Evolutionary conservation across 1,140 invertebrate genomes (phyloP).

Genomic region (Achroia grisella): DNA sequence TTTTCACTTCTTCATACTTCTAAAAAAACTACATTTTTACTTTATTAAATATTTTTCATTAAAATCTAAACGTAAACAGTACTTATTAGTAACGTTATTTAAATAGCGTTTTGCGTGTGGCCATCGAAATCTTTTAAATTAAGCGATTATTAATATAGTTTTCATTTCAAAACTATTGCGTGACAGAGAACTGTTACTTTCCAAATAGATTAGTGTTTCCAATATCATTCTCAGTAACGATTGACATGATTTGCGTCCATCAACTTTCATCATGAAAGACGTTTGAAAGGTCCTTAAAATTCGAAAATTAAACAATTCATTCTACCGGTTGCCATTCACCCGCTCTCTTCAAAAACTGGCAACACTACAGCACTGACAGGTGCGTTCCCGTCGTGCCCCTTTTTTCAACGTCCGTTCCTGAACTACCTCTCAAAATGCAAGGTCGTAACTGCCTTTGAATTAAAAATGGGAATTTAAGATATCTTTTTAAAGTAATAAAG

Average conservation of each 20-base stretch:
- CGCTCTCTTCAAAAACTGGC: constrained; percentile 67
- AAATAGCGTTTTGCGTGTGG: too few species aligned
- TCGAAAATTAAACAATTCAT: constrained; percentile 53
- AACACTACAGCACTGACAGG: constrained; percentile 69
- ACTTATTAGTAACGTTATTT: too few species aligned
- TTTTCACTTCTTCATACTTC: too few species aligned
- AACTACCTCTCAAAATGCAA: constrained; percentile 1
- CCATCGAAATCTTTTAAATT: too few species aligned
- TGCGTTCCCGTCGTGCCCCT: constrained; percentile 69
- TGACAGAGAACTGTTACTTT: too few species aligned
- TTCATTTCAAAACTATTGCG: too few species aligned
- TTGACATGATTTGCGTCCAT: neutral
- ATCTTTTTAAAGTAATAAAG: constrained; percentile 15
- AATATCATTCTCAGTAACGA: neutral
- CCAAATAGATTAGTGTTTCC: too few species aligned
- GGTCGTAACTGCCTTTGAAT: neutral
- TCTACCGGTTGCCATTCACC: constrained; percentile 56
- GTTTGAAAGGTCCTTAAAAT: constrained; percentile 31
- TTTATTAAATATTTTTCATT: too few species aligned
- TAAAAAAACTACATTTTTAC: too few species aligned
- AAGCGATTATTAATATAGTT: too few species aligned
- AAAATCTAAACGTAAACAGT: too few species aligned
- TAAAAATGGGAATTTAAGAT: neutral
- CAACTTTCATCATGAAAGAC: neutral
- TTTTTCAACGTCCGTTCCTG: constrained; percentile 70